A percentile compares a stretch with the other conserved stretches of the same genome.
These are phyloP conservation scores for Chalcis sispes DNA, from an alignment of 2,888 invertebrate species.

Conservation along the genomic window DNA sequence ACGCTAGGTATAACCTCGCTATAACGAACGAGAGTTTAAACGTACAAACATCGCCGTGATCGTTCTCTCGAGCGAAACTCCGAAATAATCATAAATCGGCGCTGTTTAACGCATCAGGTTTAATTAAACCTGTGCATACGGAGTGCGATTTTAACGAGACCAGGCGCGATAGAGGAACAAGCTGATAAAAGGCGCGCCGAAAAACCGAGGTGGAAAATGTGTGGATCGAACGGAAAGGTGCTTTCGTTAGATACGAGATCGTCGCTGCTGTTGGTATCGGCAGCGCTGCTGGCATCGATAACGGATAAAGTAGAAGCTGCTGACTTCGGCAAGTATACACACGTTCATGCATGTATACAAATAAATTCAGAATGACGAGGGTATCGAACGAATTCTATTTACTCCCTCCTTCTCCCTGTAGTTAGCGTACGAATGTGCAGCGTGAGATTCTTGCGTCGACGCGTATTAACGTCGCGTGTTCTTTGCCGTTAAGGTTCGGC, in stretches of 20 bases:
- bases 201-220: no score
- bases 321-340: constrained; percentile 69
- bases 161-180: background rate
- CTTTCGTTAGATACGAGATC: background rate
- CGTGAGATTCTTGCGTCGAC: no score
- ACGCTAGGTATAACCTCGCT: no score
- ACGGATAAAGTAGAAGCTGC: constrained; percentile 20
- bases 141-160: background rate
- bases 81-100: no score
- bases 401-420: no score
- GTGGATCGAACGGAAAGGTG: no score
- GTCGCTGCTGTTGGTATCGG: background rate
- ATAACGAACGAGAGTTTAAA: background rate
- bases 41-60: background rate
- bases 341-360: background rate
- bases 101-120: no score
- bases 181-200: background rate
- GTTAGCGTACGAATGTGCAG: no score
- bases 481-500: no score
- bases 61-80: no score
- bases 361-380: background rate
- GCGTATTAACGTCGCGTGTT: no score
- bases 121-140: no score
- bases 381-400: background rate
- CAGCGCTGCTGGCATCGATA: background rate